These are phyloP conservation scores for Lucilia sericata DNA, from an alignment of 1,140 invertebrate genomes.

Conservation along the genomic window DNA sequence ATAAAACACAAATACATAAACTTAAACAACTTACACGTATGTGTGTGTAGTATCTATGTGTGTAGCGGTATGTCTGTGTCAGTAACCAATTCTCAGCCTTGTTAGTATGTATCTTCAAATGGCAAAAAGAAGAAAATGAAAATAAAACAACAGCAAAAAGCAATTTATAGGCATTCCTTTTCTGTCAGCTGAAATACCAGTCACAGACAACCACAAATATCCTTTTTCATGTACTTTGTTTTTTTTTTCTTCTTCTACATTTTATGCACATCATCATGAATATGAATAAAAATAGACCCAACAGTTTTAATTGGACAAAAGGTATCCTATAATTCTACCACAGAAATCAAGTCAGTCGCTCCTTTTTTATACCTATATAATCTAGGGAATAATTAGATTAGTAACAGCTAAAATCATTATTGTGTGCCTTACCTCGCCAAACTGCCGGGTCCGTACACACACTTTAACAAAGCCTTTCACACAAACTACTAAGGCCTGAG, in stretches of 20 bases:
- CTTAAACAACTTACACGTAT: not conserved
- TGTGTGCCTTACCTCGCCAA: too few relatives aligned
- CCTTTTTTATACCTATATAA: too few relatives aligned
- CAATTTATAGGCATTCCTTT: conserved; percentile 6
- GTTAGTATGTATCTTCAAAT: not conserved
- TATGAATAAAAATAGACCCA: not conserved
- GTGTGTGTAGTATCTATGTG: not conserved
- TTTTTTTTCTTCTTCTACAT: not conserved
- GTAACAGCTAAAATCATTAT: too few relatives aligned
- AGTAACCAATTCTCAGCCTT: not conserved
- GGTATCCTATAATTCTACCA: too few relatives aligned
- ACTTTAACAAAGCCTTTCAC: too few relatives aligned
- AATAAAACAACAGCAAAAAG: not conserved
- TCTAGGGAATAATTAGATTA: too few relatives aligned
- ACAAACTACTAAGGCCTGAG: too few relatives aligned
- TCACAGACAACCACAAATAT: conserved; percentile 40
- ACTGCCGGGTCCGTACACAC: too few relatives aligned
- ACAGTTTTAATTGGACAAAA: too few relatives aligned
- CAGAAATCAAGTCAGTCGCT: too few relatives aligned
- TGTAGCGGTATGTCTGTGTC: not conserved
- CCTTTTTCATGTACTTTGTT: not conserved
- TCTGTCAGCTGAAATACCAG: conserved; percentile 18
- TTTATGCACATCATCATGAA: not conserved
- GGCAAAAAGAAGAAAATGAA: not conserved
- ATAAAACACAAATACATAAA: not conserved